Percentiles rank a stretch among this genome's conserved stretches.
Conservation (phyloP, 2,888 invertebrate genomes). For the Eutolmus rufibarbis region DNA sequence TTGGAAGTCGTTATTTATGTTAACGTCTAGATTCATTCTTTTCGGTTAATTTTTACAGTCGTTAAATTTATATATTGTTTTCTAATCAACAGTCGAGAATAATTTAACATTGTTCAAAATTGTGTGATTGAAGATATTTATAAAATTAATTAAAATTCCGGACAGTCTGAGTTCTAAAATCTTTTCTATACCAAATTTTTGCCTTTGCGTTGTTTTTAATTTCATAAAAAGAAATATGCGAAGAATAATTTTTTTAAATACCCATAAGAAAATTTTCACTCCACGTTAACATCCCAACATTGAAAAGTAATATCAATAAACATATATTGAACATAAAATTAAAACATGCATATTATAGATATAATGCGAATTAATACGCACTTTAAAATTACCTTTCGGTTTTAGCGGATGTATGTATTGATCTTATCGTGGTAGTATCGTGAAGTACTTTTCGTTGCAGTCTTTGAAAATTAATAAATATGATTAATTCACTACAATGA, state of each 20-base stretch:
- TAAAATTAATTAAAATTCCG: too few species aligned
- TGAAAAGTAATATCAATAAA: background rate
- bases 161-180: too few species aligned
- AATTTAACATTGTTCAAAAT: background rate
- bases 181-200: too few species aligned
- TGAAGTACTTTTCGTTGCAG: background rate
- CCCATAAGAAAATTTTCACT: background rate
- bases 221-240: background rate
- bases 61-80: background rate
- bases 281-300: background rate
- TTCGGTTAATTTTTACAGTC: too few species aligned
- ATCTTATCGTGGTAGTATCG: background rate
- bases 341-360: background rate
- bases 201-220: background rate
- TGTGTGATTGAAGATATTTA: too few species aligned
- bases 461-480: background rate
- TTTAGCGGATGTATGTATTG: background rate
- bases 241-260: background rate
- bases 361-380: background rate
- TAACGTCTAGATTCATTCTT: background rate
- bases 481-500: background rate
- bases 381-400: background rate
- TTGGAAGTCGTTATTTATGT: background rate
- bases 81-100: background rate
- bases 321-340: background rate